phyloP scores from a whole-genome alignment of 2,797 vertebrate genomes.

The Alcedo atthis region DNA sequence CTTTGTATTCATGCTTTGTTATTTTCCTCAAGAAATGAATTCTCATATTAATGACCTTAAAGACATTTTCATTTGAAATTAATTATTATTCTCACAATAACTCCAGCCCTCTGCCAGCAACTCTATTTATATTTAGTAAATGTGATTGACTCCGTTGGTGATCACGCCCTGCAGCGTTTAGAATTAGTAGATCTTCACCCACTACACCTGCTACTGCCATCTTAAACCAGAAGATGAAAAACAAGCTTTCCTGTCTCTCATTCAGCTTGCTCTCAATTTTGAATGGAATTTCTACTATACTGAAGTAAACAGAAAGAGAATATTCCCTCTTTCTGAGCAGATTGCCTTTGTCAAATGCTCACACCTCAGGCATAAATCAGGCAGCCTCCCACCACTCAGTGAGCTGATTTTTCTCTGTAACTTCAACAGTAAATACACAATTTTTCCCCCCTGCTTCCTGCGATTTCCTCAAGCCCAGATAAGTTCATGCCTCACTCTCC shows the following conservation, averaged over 20 bases:
- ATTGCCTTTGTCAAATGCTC: background rate
- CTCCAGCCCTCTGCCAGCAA: background rate
- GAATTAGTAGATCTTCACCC: background rate
- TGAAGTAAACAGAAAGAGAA: background rate
- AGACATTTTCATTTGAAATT: background rate
- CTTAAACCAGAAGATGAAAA: background rate
- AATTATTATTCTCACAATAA: background rate
- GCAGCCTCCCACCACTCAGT: background rate
- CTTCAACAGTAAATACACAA: background rate
- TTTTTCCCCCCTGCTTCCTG: background rate
- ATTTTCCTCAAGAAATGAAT: background rate
- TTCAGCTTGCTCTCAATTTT: conserved; percentile 4
- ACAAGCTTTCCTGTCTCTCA: background rate
- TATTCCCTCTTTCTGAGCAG: background rate
- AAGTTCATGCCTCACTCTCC: background rate
- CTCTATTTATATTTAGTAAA: background rate
- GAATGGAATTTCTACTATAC: background rate
- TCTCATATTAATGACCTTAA: background rate
- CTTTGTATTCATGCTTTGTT: background rate
- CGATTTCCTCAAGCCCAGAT: background rate
- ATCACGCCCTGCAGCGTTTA: background rate
- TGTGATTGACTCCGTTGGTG: background rate
- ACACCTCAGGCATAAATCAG: background rate
- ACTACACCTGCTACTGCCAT: background rate
- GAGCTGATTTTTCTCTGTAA: background rate